phyloP scores from a whole-genome alignment of 2,888 invertebrate genomes.

The Nephrocerus scutellatus region DNA sequence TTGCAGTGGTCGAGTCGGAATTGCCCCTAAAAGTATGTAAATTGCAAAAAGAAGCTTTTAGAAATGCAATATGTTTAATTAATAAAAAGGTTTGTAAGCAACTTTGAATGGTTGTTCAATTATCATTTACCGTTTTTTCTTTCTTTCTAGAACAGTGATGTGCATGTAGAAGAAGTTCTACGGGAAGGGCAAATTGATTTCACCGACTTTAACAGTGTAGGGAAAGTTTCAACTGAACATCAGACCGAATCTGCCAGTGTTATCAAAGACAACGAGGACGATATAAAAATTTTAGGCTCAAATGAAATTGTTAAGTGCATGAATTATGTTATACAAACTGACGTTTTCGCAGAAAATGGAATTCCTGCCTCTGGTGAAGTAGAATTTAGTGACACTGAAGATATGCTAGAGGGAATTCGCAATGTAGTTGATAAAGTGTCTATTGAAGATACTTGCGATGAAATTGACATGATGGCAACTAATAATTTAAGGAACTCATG shows the following conservation, averaged over 20 bases:
- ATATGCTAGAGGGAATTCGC: conserved; percentile 77
- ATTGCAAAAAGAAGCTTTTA: no score
- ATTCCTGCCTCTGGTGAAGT: conserved; percentile 38
- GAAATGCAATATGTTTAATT: no score
- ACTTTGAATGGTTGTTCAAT: no score
- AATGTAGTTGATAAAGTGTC: conserved; percentile 61
- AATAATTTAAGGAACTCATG: no score
- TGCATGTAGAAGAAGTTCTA: no score
- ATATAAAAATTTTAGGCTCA: conserved; percentile 23
- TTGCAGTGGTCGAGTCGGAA: no score
- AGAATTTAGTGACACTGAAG: conserved; percentile 81
- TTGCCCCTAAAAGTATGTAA: no score
- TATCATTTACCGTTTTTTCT: no score
- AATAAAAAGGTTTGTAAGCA: no score
- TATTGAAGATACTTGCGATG: conserved; percentile 45
- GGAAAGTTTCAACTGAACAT: conserved; percentile 10
- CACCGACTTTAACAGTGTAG: conserved; percentile 17
- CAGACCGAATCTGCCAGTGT: conserved; percentile 20
- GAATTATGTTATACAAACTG: conserved; percentile 17
- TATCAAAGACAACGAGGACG: conserved; percentile 13
- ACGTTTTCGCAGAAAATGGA: conserved; percentile 11
- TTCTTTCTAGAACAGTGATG: no score
- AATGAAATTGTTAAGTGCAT: conserved; percentile 16
- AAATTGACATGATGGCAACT: conserved; percentile 39
- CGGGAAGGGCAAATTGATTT: no score